Base-by-base conservation (phyloP, 2,888 invertebrate genomes). In the Embidobia sp. region DNA sequence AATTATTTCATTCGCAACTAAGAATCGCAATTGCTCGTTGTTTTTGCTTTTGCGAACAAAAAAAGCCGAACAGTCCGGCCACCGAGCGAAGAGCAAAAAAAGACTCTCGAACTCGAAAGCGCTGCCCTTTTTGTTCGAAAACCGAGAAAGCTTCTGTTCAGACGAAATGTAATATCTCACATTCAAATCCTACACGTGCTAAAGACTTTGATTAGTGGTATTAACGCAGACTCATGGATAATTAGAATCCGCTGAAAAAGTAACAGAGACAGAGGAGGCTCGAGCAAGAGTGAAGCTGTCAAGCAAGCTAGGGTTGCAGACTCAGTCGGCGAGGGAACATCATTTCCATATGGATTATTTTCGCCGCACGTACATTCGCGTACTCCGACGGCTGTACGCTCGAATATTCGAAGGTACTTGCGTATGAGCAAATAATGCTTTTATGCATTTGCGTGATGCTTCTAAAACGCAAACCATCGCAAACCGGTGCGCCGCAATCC, bases 361-460 rank as follows among this genome's bases (percentile, higher is more conserved):
- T 77, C 79, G 53, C 74, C 55, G 77, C 80, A 64, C 46, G 61
- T 77, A 74, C 67, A 63, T 69, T 40, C 69, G 48, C 55, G 26
- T 15, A 59, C 26, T 53, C 33, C 69, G 33, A 48, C 63, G 67
- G 40, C 13, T 46, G 67, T 33, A 49, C 49, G 46, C 63, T 67
- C 37, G 73, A 70, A 79, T 61, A 61, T 78, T 78, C 69, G 70
- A 75, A 70, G 55, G 66, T 46, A 73, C 53, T 64, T 61, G 72
- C 76, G 61, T 77, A 80, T 69, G 80, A 79, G 78, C 82, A 82
- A 83, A 83, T 85, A 84, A 85, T 83, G 84, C 80, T 82, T 84
- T 84, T 82, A 83, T 80, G 84, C 84, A 81, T 84, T 83, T 83
- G 81, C 81, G 77, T 79, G 80, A 79, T 81, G 81, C 78, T 79